Percentiles rank a stretch among this genome's conserved stretches.
These are phyloP conservation scores for Scaptodrosophila latifasciaeformis DNA, from an alignment of 2,888 invertebrate genomes.

Conservation along the genomic window DNA sequence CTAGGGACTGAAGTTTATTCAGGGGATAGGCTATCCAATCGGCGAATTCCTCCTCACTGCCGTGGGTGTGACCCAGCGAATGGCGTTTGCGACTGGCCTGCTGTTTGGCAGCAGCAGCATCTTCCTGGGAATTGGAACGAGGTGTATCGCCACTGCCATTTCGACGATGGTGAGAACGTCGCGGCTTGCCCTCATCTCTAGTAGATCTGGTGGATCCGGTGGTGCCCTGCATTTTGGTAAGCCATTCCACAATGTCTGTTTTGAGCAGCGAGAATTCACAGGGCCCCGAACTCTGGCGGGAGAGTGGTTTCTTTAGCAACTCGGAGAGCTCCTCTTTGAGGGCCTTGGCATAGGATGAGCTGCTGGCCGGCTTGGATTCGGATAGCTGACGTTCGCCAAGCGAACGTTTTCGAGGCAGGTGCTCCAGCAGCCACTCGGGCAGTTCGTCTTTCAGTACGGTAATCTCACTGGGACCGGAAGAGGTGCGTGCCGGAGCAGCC, in stretches of 20 bases:
- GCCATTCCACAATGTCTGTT: constrained; percentile 75
- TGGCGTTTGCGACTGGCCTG: constrained; percentile 70
- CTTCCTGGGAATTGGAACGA: constrained; percentile 72
- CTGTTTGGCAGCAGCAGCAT: constrained; percentile 57
- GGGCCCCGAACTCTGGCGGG: constrained; percentile 74
- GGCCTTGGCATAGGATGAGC: constrained; percentile 71
- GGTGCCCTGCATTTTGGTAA: constrained; percentile 72
- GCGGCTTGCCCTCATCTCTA: constrained; percentile 22
- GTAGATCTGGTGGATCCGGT: constrained; percentile 18
- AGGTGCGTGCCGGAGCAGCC: constrained; percentile 70
- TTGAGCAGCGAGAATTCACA: constrained; percentile 74
- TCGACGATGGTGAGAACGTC: constrained; percentile 70
- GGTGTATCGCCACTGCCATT: constrained; percentile 73
- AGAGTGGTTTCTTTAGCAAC: constrained; percentile 73
- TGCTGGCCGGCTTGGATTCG: constrained; percentile 54
- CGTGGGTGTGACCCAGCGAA: constrained; percentile 73
- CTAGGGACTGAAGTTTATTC: constrained; percentile 70
- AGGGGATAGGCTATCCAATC: constrained; percentile 75
- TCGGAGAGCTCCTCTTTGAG: constrained; percentile 72
- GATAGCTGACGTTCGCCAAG: constrained; percentile 60
- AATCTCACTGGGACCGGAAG: constrained; percentile 75
- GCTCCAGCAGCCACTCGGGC: constrained; percentile 73
- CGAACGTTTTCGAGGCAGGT: constrained; percentile 71
- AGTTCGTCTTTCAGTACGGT: constrained; percentile 74
- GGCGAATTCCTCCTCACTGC: constrained; percentile 65